Base-by-base conservation (phyloP, 2,113 vertebrate species). In the Atherinomorus stipes region DNA sequence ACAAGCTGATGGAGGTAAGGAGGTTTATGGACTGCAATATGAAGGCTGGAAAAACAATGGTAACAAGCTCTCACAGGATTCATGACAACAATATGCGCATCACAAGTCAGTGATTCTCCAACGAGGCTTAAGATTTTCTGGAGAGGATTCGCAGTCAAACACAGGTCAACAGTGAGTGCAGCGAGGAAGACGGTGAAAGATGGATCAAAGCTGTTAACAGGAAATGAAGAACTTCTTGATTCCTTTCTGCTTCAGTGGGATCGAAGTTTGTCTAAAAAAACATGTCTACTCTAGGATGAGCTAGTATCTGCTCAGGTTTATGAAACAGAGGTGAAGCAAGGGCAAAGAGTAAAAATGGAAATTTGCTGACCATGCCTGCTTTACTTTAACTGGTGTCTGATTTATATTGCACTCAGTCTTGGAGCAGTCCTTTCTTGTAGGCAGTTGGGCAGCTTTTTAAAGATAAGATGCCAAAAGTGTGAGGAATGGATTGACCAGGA, bases 401-500 rank as follows among this genome's bases (percentile, higher is more conserved):
- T 42, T 58, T 26, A 67, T 49, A 13, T 44, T 53, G 49, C 37
- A 62, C 69, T 67, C 21, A 18, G 34, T 71, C 42, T 76, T 38
- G 38, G 7, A 52, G 23, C 31, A 54, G 38, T 31, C 19, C 42
- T 61, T 25, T 54, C 10, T 26, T 26, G n/a, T 1, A 74, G 67
- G 67, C 74, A 58, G 51, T 42, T 57, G 61, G 52, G 57, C 71
- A 26, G 66, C 67, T 74, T 83, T 80, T 80, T 70, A 31, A 51
- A 81, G 58, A 81, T 64, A 56, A 85, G 45, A 78, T 81, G 61
- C 42, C 38, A 53, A 68, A 70, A 2, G 44, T 77, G 68, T 52
- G 44, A 74, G 74, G 80, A 83, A 80, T 68, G 69, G 73, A 78
- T 60, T 66, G 70, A 58, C 76, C 49, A 22, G 23, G 74, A 78